Evolutionary conservation across 2,113 vertebrate genomes (phyloP).

Genomic region (Choloepus hoffmanni): DNA sequence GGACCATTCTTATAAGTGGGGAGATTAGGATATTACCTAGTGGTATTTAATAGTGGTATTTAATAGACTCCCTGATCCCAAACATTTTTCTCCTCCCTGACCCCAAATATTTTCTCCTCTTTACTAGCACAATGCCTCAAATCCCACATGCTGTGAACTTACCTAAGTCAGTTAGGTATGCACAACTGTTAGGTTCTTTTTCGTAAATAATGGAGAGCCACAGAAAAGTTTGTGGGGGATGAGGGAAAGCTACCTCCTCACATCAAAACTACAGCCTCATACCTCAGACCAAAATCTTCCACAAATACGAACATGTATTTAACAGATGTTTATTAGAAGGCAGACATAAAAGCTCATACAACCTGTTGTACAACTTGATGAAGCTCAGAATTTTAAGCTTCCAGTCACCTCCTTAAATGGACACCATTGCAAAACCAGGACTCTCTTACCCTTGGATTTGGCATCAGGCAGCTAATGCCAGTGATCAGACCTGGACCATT

Average conservation of each 20-base stretch:
- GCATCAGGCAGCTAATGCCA: not conserved
- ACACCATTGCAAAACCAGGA: not conserved
- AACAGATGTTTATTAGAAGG: not conserved
- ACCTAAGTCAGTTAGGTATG: not conserved
- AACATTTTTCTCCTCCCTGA: not conserved
- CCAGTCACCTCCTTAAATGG: not conserved
- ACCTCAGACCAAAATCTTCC: not conserved
- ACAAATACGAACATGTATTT: not conserved
- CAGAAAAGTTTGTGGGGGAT: not conserved
- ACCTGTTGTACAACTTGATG: not conserved
- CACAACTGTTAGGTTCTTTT: not conserved
- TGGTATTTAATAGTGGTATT: not conserved
- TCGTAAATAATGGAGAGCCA: not conserved
- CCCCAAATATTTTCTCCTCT: slow-evolving; percentile 33
- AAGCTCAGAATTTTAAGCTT: not conserved
- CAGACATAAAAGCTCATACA: not conserved
- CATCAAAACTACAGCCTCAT: not conserved
- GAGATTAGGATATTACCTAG: not conserved
- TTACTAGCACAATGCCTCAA: not conserved
- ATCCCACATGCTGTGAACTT: slow-evolving; percentile 21
- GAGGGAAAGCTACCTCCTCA: not conserved
- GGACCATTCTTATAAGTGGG: not conserved
- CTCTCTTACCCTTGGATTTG: not conserved
- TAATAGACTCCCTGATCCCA: not conserved
- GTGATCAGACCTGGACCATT: not conserved